Conservation (phyloP, 2,888 invertebrate genomes). For the Caenorhabditis sp. region DNA sequence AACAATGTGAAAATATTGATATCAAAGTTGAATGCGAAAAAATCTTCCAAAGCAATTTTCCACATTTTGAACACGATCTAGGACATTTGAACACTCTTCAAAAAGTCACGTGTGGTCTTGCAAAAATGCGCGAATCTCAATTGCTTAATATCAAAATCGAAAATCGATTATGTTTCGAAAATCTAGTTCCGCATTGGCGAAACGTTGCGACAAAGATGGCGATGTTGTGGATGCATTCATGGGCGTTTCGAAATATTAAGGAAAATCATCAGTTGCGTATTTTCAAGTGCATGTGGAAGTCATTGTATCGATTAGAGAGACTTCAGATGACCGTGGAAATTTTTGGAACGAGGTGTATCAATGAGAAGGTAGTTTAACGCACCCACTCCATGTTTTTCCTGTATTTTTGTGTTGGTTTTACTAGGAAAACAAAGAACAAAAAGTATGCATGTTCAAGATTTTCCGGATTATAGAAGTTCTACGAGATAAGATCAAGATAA, state of each 20-base stretch:
- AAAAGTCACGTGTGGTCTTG: constrained; percentile 19
- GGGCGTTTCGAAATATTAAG: constrained; percentile 26
- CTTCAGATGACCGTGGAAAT: constrained; percentile 34
- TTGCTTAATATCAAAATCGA: constrained; percentile 18
- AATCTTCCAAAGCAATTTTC: not conserved
- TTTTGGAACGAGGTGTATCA: constrained; percentile 21
- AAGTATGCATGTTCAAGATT: too few species aligned
- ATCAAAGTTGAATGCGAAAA: constrained; percentile 6
- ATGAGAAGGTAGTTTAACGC: constrained; percentile 23
- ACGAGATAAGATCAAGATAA: too few species aligned
- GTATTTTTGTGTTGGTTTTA: too few species aligned
- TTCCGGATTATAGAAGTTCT: too few species aligned
- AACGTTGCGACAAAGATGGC: constrained; percentile 19
- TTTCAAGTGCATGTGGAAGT: constrained; percentile 31
- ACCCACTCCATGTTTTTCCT: too few species aligned
- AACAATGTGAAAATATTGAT: constrained; percentile 17
- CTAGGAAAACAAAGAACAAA: too few species aligned
- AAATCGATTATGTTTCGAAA: constrained; percentile 20
- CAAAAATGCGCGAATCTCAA: constrained; percentile 16
- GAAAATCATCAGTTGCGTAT: constrained; percentile 22
- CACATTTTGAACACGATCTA: constrained; percentile 4
- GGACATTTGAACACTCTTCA: constrained; percentile 12
- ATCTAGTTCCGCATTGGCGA: constrained; percentile 28
- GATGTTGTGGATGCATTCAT: constrained; percentile 28
- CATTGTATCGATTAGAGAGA: constrained; percentile 28